phyloP scores from a whole-genome alignment of 2,888 invertebrate species.

The Andrena haemorrhoa region DNA sequence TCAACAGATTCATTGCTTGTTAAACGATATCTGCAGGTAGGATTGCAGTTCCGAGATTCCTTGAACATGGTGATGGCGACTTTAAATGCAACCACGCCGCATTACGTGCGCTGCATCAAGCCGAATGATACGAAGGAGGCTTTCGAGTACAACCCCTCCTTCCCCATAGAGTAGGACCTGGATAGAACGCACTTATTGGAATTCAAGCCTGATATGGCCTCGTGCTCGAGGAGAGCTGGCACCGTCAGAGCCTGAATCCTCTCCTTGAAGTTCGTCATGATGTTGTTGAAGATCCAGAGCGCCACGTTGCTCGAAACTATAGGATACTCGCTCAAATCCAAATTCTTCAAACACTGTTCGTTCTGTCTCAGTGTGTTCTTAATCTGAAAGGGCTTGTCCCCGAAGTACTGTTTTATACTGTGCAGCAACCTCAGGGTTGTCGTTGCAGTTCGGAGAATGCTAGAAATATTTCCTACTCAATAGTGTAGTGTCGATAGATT shows the following conservation, averaged over 20 bases:
- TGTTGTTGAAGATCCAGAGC: slow-evolving; percentile 89
- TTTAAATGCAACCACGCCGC: slow-evolving; percentile 97
- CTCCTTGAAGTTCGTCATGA: slow-evolving; percentile 87
- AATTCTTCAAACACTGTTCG: slow-evolving; percentile 96
- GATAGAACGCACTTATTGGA: slow-evolving; percentile 86
- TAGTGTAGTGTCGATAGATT: slow-evolving; percentile 50
- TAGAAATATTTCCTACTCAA: neutral
- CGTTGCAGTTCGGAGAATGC: too few species aligned
- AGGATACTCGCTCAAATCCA: slow-evolving; percentile 96
- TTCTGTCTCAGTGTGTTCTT: slow-evolving; percentile 96
- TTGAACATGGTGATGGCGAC: slow-evolving; percentile 96
- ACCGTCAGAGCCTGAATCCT: slow-evolving; percentile 92
- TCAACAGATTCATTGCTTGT: neutral
- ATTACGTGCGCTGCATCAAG: slow-evolving; percentile 99
- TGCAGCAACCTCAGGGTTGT: slow-evolving; percentile 94
- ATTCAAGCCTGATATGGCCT: slow-evolving; percentile 92
- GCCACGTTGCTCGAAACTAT: slow-evolving; percentile 93
- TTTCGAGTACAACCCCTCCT: slow-evolving; percentile 90
- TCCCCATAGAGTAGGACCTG: too few species aligned
- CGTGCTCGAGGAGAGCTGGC: slow-evolving; percentile 96
- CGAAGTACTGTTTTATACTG: slow-evolving; percentile 97
- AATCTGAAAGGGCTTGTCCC: slow-evolving; percentile 93
- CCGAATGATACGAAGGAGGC: slow-evolving; percentile 90
- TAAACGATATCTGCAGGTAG: slow-evolving; percentile 86
- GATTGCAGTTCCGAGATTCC: slow-evolving; percentile 97